phyloP scores from a whole-genome alignment of 1,140 invertebrate genomes.

The Drosophila melanogaster region Release_6_plus_ISO1_MT NT_033777.3:5857001-5857500 shows the following conservation, averaged over 20 bases:
- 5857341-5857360: conserved; percentile 89
- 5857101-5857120: conserved; percentile 86
- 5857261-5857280: conserved; percentile 89
- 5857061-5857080: conserved; percentile 97
- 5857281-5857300: conserved; percentile 94
- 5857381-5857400: conserved; percentile 97
- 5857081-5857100: conserved; percentile 94
- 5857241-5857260: conserved; percentile 95
- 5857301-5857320: conserved; percentile 93
- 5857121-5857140: conserved; percentile 94
- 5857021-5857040: conserved; percentile 94
- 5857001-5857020: conserved; percentile 95
- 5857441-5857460: conserved; percentile 92
- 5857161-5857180: conserved; percentile 93
- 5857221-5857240: conserved; percentile 97
- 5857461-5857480: conserved; percentile 95
- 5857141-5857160: conserved; percentile 93
- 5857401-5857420: conserved; percentile 91
- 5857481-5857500: conserved; percentile 90
- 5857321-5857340: conserved; percentile 91
- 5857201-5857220: conserved; percentile 98
- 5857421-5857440: conserved; percentile 89
- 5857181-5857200: conserved; percentile 93
- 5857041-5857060: conserved; percentile 92
- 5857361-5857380: conserved; percentile 92